Percentiles rank a stretch among this genome's conserved stretches.
Conservation (phyloP, 1,140 invertebrate genomes). For the Drosophila pachea region DNA sequence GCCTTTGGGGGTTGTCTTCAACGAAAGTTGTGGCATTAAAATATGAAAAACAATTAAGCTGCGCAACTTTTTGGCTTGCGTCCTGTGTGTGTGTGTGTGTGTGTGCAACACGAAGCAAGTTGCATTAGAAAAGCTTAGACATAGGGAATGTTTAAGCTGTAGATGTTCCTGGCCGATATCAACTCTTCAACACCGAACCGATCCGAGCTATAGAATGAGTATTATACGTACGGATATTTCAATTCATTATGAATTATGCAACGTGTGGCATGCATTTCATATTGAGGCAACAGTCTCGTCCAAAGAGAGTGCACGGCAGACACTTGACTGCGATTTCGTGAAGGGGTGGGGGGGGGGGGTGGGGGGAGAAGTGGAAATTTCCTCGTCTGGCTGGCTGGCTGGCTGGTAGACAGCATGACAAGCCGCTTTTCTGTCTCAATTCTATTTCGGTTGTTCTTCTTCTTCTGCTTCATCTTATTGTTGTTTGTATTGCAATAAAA, state of each 20-base stretch:
- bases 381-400: neutral
- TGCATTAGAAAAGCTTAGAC: constrained; percentile 42
- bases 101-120: constrained; percentile 9
- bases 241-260: constrained; percentile 73
- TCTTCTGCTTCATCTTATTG: too few species aligned
- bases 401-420: constrained; percentile 42
- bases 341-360: constrained; percentile 47
- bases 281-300: constrained; percentile 38
- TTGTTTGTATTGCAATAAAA: constrained; percentile 54
- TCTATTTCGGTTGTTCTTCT: constrained; percentile 16
- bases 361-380: constrained; percentile 22
- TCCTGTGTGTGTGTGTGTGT: too few species aligned
- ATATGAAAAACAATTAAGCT: constrained; percentile 74
- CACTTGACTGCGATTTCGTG: constrained; percentile 43
- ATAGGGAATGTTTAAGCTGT: too few species aligned
- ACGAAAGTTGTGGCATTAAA: constrained; percentile 65
- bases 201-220: constrained; percentile 60
- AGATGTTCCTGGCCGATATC: too few species aligned
- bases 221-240: constrained; percentile 65
- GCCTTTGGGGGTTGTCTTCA: constrained; percentile 29
- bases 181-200: constrained; percentile 33
- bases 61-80: constrained; percentile 37
- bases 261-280: constrained; percentile 61
- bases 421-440: constrained; percentile 56
- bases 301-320: constrained; percentile 41